Conservation (phyloP, 2,113 vertebrate species). For the Tetraodon nigroviridis region DNA sequence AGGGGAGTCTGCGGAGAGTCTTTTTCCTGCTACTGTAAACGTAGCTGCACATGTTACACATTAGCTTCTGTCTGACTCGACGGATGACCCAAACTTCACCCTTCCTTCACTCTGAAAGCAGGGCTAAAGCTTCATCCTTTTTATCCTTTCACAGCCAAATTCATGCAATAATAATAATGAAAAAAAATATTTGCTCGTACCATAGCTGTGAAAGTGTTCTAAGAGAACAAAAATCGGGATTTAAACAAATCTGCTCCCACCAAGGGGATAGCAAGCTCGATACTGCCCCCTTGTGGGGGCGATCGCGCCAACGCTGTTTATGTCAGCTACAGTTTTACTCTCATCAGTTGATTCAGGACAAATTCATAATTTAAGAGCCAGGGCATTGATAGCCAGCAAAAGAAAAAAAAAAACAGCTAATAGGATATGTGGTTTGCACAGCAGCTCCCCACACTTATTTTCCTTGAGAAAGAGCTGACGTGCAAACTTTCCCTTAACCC, state of each 20-base stretch:
- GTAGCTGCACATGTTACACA: slow-evolving; percentile 3
- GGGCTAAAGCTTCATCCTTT: too few species aligned
- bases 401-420: not conserved
- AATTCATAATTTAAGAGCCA: not conserved
- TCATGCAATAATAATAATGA: too few species aligned
- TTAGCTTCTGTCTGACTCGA: slow-evolving; percentile 10
- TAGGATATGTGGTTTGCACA: not conserved
- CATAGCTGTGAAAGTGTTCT: too few species aligned
- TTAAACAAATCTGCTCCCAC: not conserved
- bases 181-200: too few species aligned
- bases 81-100: too few species aligned
- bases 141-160: too few species aligned
- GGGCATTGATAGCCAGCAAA: not conserved
- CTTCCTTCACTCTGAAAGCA: too few species aligned
- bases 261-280: slow-evolving; percentile 33
- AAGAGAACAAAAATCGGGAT: too few species aligned
- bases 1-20: slow-evolving; percentile 22
- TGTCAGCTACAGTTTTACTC: not conserved
- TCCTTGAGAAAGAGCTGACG: slow-evolving; percentile 26
- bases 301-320: slow-evolving; percentile 17
- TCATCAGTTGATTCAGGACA: not conserved
- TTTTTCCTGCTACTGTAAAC: slow-evolving; percentile 33
- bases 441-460: not conserved
- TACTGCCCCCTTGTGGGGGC: slow-evolving; percentile 57
- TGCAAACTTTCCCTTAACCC: slow-evolving; percentile 31